A percentile compares a stretch with the other conserved stretches of the same genome.
Conservation (phyloP, 92 coral and sea anemone genomes). For the Diadumene lineata region DNA sequence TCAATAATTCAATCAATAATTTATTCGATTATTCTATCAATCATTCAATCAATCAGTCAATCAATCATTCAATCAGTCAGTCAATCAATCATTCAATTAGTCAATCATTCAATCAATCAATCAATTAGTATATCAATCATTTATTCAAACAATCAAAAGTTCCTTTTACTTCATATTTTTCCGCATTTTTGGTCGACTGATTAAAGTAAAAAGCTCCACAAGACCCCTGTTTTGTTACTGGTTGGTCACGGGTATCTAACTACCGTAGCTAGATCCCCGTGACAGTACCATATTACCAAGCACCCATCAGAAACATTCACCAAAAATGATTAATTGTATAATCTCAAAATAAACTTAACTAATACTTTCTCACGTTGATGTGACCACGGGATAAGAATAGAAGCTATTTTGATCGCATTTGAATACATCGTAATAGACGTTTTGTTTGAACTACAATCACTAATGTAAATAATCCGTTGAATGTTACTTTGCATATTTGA, state of each 20-base stretch:
- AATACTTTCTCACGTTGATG: neutral
- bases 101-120: too few relatives aligned
- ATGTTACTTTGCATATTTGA: neutral
- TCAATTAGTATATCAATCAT: too few relatives aligned
- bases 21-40: too few relatives aligned
- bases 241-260: neutral
- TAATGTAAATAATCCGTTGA: neutral
- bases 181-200: too few relatives aligned
- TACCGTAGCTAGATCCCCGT: too few relatives aligned
- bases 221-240: neutral
- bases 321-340: neutral
- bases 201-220: neutral
- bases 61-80: too few relatives aligned
- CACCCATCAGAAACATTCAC: neutral
- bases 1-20: too few relatives aligned
- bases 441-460: neutral
- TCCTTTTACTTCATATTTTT: too few relatives aligned
- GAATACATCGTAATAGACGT: neutral
- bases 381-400: neutral
- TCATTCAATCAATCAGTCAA: too few relatives aligned
- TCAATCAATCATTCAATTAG: too few relatives aligned
- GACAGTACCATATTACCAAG: neutral
- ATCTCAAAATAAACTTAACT: neutral
- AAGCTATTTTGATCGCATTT: neutral
- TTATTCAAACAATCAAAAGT: too few relatives aligned